Base-by-base conservation (phyloP, 1,140 invertebrate genomes). In the Teleogryllus occipitalis region DNA sequence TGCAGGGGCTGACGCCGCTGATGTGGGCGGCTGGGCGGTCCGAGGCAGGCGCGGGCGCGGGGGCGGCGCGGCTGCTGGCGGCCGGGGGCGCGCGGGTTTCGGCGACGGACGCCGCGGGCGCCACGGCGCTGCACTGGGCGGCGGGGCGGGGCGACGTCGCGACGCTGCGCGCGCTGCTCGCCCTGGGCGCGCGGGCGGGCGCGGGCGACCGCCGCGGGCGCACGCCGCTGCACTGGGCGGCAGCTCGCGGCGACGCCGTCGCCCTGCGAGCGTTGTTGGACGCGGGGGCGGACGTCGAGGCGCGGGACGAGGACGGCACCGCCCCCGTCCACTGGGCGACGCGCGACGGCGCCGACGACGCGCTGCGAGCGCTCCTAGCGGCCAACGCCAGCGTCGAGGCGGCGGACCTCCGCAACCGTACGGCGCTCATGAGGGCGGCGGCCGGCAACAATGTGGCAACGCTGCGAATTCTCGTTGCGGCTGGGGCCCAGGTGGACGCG, bases 401-500 rank as follows among this genome's bases (percentile, higher is more conserved):
- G 18, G 47, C 18, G 22, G 80, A 79, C n/a, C 75, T 78, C 4
- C 22, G 75, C 78, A 89, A 91, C 72, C 90, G 91, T 72, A 91
- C 91, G 18, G 92, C 93, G 0, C 84, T 95, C 21, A 92, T 93
- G 82, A 90, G 93, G 84, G 93, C 93, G 18, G 91, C 91, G 73
- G 88, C 90, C 74, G 91, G 93, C 83, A 93, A 92, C 0, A 91
- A 90, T 83, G 85, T 92, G 48, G 87, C 90, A 78, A 87, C 93
- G 6, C 88, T 90, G 4, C 87, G 93, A 85, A 85, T 93, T 46
- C 85, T 97, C 27, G 1, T 72, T 2, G 65, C 1, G 1, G 14
- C 14, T 6, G 65, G 65, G 14, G 65, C 65, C 27, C 27, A 39
- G 27, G 1, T 39, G 27, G 27, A 39, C 27, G 27, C 27, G 27